Percentiles rank a stretch among this genome's conserved stretches.
Evolutionary conservation across 2,113 vertebrate species (phyloP).

Genomic region (Dicentrarchus labrax): DNA sequence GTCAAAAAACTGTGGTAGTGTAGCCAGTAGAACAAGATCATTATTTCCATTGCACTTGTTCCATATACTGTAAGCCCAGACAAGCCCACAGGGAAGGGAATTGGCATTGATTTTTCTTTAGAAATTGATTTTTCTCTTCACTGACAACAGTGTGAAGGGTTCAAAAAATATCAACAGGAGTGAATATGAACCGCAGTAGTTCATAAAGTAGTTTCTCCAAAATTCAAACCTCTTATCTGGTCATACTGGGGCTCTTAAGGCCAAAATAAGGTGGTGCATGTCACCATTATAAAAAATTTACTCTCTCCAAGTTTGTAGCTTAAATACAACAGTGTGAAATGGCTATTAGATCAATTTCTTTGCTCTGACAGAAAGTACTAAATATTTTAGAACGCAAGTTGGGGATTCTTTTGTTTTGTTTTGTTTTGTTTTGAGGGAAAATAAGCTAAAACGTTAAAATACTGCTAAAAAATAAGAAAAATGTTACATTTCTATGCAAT

Average conservation of each 20-base stretch:
- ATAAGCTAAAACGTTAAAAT: not conserved
- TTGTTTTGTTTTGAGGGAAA: not conserved
- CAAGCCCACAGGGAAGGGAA: constrained; percentile 70
- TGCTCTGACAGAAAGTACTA: not conserved
- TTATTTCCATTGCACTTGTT: constrained; percentile 80
- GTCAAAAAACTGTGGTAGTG: constrained; percentile 62
- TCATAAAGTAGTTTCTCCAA: constrained; percentile 51
- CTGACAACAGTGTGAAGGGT: constrained; percentile 74
- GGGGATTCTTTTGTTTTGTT: not conserved
- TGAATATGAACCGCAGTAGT: constrained; percentile 66
- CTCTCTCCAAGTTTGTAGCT: constrained; percentile 8
- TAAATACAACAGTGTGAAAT: not conserved
- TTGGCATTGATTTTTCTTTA: constrained; percentile 82
- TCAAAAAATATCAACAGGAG: constrained; percentile 72
- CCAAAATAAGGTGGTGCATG: constrained; percentile 1
- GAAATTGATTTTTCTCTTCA: constrained; percentile 80
- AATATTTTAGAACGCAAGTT: not conserved
- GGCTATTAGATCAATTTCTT: constrained; percentile 2
- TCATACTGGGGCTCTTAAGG: not conserved
- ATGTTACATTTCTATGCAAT: not conserved
- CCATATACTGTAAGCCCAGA: constrained; percentile 73
- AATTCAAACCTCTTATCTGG: constrained; percentile 52
- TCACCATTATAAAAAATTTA: constrained; percentile 16
- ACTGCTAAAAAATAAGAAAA: too few species aligned
- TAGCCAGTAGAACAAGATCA: constrained; percentile 74